These are phyloP conservation scores for Lampropteryx suffumata DNA, from an alignment of 2,888 invertebrate genomes.

Conservation along the genomic window DNA sequence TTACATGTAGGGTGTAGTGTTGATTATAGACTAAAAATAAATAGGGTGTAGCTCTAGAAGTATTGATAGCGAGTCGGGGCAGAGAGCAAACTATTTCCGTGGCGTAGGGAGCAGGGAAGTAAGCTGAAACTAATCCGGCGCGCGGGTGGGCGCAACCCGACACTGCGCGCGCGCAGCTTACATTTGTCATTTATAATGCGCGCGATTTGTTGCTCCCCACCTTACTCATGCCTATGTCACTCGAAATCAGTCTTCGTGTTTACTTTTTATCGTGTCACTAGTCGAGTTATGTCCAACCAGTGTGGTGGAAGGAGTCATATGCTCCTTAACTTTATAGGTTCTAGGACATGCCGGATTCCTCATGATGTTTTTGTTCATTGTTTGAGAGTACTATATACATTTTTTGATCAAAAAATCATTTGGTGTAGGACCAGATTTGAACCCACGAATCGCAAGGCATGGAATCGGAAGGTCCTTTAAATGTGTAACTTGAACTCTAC, in stretches of 20 bases:
- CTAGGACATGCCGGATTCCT: no score
- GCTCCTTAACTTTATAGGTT: no score
- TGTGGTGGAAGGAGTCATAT: no score
- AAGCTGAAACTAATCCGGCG: slow-evolving; percentile 78
- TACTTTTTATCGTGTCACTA: background rate
- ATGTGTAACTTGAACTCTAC: no score
- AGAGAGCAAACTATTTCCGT: slow-evolving; percentile 68
- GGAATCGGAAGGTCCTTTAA: no score
- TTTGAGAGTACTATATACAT: no score
- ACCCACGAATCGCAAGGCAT: no score
- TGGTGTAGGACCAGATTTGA: no score
- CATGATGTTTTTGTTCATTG: no score
- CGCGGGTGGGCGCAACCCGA: slow-evolving; percentile 79
- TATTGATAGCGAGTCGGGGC: slow-evolving; percentile 69
- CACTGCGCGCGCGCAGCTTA: slow-evolving; percentile 75
- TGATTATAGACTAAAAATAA: slow-evolving; percentile 14
- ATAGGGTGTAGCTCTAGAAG: slow-evolving; percentile 29
- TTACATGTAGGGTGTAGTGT: no score
- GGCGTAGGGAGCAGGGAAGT: slow-evolving; percentile 64
- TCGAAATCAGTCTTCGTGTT: background rate
- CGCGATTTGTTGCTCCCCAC: slow-evolving; percentile 81
- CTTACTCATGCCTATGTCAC: slow-evolving; percentile 36
- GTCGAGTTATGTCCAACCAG: no score
- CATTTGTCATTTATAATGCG: slow-evolving; percentile 83
- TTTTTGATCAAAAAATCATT: no score